These are phyloP conservation scores for Phalanger gymnotis DNA, from an alignment of 2,797 vertebrate species.

Conservation along the genomic window DNA sequence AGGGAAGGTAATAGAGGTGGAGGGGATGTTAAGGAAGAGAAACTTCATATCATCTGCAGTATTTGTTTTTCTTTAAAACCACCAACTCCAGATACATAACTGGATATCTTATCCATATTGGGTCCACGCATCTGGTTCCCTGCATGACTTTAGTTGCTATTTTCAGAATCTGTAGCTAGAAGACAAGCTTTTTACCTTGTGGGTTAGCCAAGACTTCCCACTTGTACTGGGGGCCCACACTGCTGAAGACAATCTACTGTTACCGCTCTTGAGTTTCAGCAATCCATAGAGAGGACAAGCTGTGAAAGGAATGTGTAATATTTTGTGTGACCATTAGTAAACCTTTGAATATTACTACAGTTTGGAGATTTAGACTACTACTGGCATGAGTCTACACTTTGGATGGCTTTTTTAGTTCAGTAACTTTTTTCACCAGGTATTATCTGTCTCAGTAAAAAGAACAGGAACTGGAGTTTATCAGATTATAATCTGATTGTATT, in stretches of 20 bases:
- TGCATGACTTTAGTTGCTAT: conserved; percentile 14
- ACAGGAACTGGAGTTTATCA: background rate
- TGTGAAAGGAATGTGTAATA: background rate
- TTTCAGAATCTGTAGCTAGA: conserved; percentile 17
- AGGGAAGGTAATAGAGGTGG: background rate
- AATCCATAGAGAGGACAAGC: background rate
- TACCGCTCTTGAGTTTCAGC: conserved; percentile 7
- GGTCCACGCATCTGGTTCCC: background rate
- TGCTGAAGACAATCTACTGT: background rate
- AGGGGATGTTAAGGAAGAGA: background rate
- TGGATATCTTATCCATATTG: background rate
- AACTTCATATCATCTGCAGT: background rate
- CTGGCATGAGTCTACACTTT: conserved; percentile 34
- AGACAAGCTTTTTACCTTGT: background rate
- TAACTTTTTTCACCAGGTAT: background rate
- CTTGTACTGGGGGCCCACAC: conserved; percentile 16
- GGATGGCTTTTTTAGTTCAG: conserved; percentile 4
- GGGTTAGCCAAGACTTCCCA: background rate
- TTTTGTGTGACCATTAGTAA: background rate
- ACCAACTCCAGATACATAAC: background rate
- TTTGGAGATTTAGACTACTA: background rate
- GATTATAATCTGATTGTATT: background rate
- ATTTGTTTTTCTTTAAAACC: background rate
- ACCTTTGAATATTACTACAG: conserved; percentile 29
- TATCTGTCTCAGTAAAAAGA: background rate